Base-by-base conservation (phyloP, 2,888 invertebrate species). In the Megamerina dolium region DNA sequence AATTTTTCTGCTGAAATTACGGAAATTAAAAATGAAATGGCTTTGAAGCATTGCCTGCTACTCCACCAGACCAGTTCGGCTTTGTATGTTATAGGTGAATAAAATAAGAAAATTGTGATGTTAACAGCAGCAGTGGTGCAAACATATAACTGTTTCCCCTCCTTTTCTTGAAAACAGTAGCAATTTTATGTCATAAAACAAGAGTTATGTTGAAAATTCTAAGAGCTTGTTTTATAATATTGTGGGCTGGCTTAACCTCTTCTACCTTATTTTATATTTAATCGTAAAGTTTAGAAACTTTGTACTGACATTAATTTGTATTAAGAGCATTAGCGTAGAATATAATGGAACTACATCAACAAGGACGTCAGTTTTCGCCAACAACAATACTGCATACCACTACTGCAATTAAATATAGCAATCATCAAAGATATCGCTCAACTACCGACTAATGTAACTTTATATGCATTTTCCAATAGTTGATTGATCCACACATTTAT, bases 1-100 rank as follows among this genome's bases (percentile, higher is more conserved):
- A 67, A 66, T 64, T 69, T 68, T 68, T 67, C 64, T 64, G 64
- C 66, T 68, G 62, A 68, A 67, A 69, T 69, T 69, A 68, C 67
- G 68, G 68, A 69, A 69, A 69, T 68, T 68, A 68, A 66, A 68
- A 69, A 66, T 59, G 63, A 61, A 66, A 63, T 59, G 63, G 61
- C 61, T 58, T 61, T 57, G 57, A 63, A 54, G 57, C 54, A 52
- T 42, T 30, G 34, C 37, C 38, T 27, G 37, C 32, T 23, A 23
- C 12, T 23, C 40, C 10, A 27, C 36, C 29, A 13, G n/a, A n/a
- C n/a, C n/a, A n/a, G n/a, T n/a, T n/a, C n/a, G n/a, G n/a, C n/a
- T n/a, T n/a, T n/a, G n/a, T n/a, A n/a, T n/a, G n/a, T n/a, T n/a
- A n/a, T n/a, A n/a, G n/a, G n/a, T n/a, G n/a, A n/a, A n/a, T n/a